Conservation (phyloP, 2,888 invertebrate species). For the Macaria notata region DNA sequence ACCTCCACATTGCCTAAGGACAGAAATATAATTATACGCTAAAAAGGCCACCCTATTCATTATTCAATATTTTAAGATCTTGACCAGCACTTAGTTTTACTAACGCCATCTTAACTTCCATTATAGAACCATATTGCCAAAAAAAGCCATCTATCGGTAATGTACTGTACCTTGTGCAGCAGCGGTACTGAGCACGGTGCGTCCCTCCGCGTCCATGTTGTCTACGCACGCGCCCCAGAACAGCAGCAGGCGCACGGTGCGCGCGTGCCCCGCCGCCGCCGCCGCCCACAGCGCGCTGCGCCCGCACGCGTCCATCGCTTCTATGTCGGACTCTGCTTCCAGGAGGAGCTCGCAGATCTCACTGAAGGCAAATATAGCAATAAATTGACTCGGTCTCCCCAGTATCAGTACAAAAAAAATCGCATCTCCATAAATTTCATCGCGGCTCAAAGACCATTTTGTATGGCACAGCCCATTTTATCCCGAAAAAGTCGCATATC, state of each 20-base stretch:
- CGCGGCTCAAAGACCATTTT: too few relatives aligned
- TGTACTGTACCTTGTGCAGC: slow-evolving; percentile 87
- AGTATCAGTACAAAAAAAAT: too few relatives aligned
- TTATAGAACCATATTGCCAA: background rate
- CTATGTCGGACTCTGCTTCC: slow-evolving; percentile 96
- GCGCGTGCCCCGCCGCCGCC: slow-evolving; percentile 95
- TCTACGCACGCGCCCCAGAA: slow-evolving; percentile 99
- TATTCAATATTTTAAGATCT: too few relatives aligned
- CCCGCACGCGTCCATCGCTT: slow-evolving; percentile 91
- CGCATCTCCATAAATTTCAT: too few relatives aligned
- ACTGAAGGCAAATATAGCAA: slow-evolving; percentile 53
- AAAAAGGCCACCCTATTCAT: too few relatives aligned
- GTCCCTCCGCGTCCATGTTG: slow-evolving; percentile 95
- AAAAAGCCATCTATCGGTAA: background rate
- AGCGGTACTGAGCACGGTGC: slow-evolving; percentile 93
- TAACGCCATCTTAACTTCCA: too few relatives aligned
- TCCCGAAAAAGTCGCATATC: too few relatives aligned
- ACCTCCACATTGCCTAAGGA: slow-evolving; percentile 89
- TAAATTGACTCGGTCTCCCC: too few relatives aligned
- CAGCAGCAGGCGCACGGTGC: slow-evolving; percentile 91
- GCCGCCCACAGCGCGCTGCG: slow-evolving; percentile 96
- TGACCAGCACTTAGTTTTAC: too few relatives aligned
- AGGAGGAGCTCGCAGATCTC: slow-evolving; percentile 95
- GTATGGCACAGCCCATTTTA: too few relatives aligned
- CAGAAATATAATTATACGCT: too few relatives aligned